Percentiles rank a stretch among this genome's conserved stretches.
These are phyloP conservation scores for Trichonephila clavata DNA, from an alignment of 1,140 invertebrate species.

Conservation along the genomic window DNA sequence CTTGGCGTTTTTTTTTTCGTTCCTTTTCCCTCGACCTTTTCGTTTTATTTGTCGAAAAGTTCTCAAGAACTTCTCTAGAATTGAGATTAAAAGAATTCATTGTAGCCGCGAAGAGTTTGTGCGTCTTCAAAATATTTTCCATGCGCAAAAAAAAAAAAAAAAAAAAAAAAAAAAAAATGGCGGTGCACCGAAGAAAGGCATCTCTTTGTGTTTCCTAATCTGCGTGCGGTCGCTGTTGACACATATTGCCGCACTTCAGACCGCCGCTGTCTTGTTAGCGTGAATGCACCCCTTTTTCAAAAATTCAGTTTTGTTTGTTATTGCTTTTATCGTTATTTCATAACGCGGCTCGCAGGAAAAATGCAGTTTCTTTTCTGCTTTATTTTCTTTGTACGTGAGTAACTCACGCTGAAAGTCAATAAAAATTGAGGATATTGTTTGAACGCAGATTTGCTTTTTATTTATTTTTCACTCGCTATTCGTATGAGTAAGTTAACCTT, in stretches of 20 bases:
- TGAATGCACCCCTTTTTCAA: background rate
- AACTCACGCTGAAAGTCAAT: too few species aligned
- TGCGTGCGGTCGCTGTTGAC: background rate
- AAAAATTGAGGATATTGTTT: background rate
- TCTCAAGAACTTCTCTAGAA: conserved; percentile 21
- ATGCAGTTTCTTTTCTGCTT: background rate
- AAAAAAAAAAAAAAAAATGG: background rate
- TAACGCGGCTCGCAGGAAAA: background rate
- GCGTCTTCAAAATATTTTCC: background rate
- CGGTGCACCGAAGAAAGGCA: background rate
- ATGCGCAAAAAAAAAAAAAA: background rate
- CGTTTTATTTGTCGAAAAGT: background rate
- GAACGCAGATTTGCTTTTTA: background rate
- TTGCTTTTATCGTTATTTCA: background rate
- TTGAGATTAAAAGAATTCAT: conserved; percentile 25
- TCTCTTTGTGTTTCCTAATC: background rate
- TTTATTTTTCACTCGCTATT: too few species aligned
- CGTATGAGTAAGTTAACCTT: too few species aligned
- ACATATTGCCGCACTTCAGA: background rate
- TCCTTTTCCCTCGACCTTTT: background rate
- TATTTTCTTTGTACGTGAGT: too few species aligned
- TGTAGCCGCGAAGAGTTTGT: background rate
- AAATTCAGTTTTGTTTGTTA: background rate
- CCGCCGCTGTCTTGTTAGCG: background rate
- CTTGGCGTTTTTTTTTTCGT: background rate